Evolutionary conservation across 2,113 vertebrate genomes (phyloP), one percentile per base, ranked within the genome.

Genomic region (Halichoeres trimaculatus): DNA sequence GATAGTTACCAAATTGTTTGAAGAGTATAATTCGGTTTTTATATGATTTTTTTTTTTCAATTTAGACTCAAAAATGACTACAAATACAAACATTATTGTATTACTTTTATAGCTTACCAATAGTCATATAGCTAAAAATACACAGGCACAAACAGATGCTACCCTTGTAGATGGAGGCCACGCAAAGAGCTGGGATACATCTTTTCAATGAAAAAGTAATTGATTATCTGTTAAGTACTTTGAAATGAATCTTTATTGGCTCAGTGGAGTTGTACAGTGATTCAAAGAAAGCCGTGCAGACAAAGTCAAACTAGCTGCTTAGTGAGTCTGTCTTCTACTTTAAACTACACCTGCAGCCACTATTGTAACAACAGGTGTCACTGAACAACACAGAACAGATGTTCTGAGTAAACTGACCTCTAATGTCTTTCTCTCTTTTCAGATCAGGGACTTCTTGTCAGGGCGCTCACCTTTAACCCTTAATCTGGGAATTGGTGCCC

Each of bases 401-500:
- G 20, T 51, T 13, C 22, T 10, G 12, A 48, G 14, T 54, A 13
- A 55, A 10, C n/a, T 19, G 19, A 64, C 35, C 8, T 19, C 17
- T 65, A 10, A 47, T 12, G 8, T 62, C 24, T 55, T 56, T 70
- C 12, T 50, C 56, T 71, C 62, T 36, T 74, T 10, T 10, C 71
- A 90, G 87, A 91, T 90, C 57, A 77, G 66, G 24, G 87, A 92
- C 78, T 92, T 94, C 64, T 76, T 93, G 76, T 90, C 86, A 19
- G 88, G 97, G 4, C 95, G 92, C 45, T 97, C 95, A 0, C 96
- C 97, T 3, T 91, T 99, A 88, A 97, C 96, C 57, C 89, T 99
- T 77, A 96, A 95, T 6, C 93, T 99, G 58, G 95, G 96, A 0
- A 93, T 97, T 2, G 97, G 98, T 0, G 95, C 96, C 89, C 96